Base-by-base conservation (phyloP, 2,113 vertebrate species). In the Heloderma charlesbogerti region DNA sequence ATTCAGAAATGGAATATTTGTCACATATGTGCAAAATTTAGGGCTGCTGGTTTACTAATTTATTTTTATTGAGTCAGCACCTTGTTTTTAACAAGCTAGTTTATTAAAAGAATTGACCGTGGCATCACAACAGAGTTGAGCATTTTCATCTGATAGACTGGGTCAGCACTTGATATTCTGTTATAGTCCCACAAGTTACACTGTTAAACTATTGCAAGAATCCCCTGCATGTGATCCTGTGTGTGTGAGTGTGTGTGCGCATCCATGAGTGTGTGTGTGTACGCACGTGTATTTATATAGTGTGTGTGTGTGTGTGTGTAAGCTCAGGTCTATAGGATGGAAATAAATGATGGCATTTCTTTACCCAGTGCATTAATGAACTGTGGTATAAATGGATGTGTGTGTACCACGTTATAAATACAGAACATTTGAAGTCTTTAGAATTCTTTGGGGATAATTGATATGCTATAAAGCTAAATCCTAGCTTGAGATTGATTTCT, bases 401-500 rank as follows among this genome's bases (percentile, higher is more conserved):
- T 60, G 48, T 22, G 34, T 1, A 22, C 45, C 66, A 5, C 45
- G 9, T 34, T 43, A n/a, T 71, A 72, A 78, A 63, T 43, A 16
- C 16, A 7, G 43, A 37, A 72, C 7, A 40, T 83, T 27, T 79
- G 18, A 34, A 72, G 27, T 31, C 67, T 48, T 43, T 20, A 6
- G 7, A 74, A 18, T 3, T 15, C n/a, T 67, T 74, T 40, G 12
- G 0, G 34, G 81, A 6, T 84, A 91, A 71, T 20, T 83, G 86
- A 84, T 12, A 86, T 43, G 15, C 72, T 92, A 82, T 63, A 15
- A n/a, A 89, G 9, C 63, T 88, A 34, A 3, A 29, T n/a, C 54
- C 60, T 80, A 0, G 51, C 74, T 74, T 3, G n/a, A 83, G n/a
- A 79, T 75, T 90, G 57, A 48, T 82, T 94, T 94, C 88, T 93